Percentiles rank a stretch among this genome's conserved stretches.
Conservation (phyloP, 1,140 invertebrate genomes). For the Diorhabda elongata region DNA sequence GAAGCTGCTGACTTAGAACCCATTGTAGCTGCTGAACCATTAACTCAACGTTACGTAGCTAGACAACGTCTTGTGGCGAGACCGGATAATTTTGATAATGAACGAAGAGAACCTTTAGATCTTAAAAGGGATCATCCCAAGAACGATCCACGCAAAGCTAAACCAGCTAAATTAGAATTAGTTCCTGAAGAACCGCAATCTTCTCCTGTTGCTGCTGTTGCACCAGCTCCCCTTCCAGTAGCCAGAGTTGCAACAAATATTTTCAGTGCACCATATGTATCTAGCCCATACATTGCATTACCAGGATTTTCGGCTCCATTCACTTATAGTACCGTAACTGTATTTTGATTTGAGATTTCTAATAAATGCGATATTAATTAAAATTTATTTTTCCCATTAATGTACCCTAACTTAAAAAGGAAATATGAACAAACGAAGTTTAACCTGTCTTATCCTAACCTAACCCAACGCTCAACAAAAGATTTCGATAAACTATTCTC, state of each 20-base stretch:
- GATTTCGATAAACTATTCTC: no score
- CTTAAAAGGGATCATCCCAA: neutral
- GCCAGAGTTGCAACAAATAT: slow-evolving; percentile 15
- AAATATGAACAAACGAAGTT: no score
- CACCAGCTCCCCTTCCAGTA: neutral
- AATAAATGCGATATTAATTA: no score
- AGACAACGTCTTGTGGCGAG: neutral
- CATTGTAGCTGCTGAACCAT: slow-evolving; percentile 47
- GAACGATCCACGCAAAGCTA: slow-evolving; percentile 16
- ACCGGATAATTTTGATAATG: neutral
- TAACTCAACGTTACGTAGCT: slow-evolving; percentile 8
- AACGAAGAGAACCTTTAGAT: neutral
- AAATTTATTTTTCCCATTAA: no score
- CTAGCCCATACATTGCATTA: neutral
- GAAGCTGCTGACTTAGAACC: slow-evolving; percentile 61
- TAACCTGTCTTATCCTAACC: no score
- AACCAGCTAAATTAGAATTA: neutral
- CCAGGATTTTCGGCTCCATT: neutral
- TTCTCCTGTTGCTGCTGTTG: neutral
- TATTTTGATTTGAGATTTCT: neutral
- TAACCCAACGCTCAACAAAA: no score
- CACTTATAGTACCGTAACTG: slow-evolving; percentile 12
- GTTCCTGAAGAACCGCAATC: neutral
- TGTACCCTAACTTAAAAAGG: no score
- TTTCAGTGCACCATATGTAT: neutral